Evolutionary conservation across 2,113 vertebrate genomes (phyloP), one percentile per base, ranked within the genome.

Genomic region (Eudorcas thomsonii): DNA sequence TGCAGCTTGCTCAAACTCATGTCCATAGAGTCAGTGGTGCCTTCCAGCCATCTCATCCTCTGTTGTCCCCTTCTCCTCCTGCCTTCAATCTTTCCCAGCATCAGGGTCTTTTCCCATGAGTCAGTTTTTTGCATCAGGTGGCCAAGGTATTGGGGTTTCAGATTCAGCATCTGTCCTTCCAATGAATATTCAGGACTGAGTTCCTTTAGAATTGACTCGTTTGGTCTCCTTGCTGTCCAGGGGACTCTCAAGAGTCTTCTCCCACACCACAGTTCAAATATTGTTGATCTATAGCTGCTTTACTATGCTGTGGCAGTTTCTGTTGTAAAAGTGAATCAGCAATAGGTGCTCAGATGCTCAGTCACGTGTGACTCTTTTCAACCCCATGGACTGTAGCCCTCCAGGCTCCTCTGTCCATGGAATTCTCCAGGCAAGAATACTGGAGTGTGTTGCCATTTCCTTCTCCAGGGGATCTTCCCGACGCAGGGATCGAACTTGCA

Each of bases 401-500:
- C n/a, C 67, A 23, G n/a, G n/a, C 19, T 71, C n/a, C n/a, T 71
- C 67, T 12, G 16, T 71, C n/a, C 64, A 36, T 36, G n/a, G 67
- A 2, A 71, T 71, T 71, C 19, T 71, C 67, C n/a, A 71, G n/a
- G 19, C 19, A 71, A 71, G 67, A 71, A 39, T 36, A 71, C n/a
- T 39, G n/a, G 19, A 39, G 19, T 39, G 67, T 5, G 5, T 39
- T 39, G n/a, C n/a, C n/a, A 71, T 39, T 21, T 23, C n/a, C 67
- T 39, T 23, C 67, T 39, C 67, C 19, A 71, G 67, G 67, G 67
- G 10, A 71, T 23, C 19, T 71, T 71, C n/a, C 19, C 1, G 2
- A 39, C 0, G 2, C 19, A 71, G n/a, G n/a, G 19, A 71, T 39
- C 0, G 1, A 71, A 39, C 19, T 10, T 0, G 2, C 67, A 39